These are phyloP conservation scores for Magallana ariakensis DNA, from an alignment of 1,140 invertebrate genomes.

Conservation along the genomic window DNA sequence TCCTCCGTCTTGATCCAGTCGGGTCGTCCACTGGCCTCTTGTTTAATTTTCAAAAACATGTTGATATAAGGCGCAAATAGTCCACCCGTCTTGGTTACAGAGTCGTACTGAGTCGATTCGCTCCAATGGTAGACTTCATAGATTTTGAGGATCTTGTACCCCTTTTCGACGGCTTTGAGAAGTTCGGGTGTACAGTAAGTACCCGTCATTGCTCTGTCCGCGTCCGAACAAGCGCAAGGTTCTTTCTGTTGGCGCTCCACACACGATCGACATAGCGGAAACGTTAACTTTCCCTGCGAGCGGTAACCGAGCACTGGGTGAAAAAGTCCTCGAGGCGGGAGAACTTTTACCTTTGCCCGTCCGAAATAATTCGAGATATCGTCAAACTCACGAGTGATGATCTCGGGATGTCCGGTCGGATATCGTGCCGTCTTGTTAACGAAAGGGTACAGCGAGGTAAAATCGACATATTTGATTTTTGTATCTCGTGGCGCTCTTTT, in stretches of 20 bases:
- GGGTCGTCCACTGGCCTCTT: slow-evolving; percentile 64
- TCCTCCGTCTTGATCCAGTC: slow-evolving; percentile 49
- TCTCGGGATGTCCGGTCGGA: slow-evolving; percentile 44
- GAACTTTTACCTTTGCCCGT: slow-evolving; percentile 39
- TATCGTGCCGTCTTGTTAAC: slow-evolving; percentile 48
- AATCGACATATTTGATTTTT: slow-evolving; percentile 46
- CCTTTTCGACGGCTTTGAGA: slow-evolving; percentile 71
- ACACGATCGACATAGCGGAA: slow-evolving; percentile 52
- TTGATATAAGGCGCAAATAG: slow-evolving; percentile 64
- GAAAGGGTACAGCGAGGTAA: slow-evolving; percentile 37
- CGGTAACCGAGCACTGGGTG: slow-evolving; percentile 51
- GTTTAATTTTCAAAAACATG: slow-evolving; percentile 67
- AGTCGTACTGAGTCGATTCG: slow-evolving; percentile 62
- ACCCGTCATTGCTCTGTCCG: slow-evolving; percentile 71
- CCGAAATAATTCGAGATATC: slow-evolving; percentile 43
- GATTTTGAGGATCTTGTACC: slow-evolving; percentile 75
- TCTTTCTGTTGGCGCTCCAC: slow-evolving; percentile 45
- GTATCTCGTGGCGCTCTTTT: neutral
- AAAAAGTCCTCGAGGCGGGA: slow-evolving; percentile 39
- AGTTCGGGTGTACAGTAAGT: slow-evolving; percentile 78
- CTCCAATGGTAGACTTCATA: slow-evolving; percentile 75
- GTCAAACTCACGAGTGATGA: slow-evolving; percentile 46
- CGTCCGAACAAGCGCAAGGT: slow-evolving; percentile 46
- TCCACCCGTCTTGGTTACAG: slow-evolving; percentile 19
- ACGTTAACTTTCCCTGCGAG: slow-evolving; percentile 45